These are phyloP conservation scores for Coboldia fuscipes DNA, from an alignment of 1,140 invertebrate genomes.

Conservation along the genomic window DNA sequence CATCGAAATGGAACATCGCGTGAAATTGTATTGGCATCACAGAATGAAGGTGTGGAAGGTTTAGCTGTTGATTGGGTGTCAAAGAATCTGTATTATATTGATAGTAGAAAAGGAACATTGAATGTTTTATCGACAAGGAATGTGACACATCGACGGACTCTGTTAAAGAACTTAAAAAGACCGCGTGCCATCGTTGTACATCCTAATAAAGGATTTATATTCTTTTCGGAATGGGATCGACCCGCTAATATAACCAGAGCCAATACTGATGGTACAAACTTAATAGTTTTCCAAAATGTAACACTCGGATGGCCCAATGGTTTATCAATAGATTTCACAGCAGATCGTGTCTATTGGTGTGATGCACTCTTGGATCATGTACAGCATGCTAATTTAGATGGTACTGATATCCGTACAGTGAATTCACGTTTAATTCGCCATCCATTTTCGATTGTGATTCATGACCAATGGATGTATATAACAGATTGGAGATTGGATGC, in stretches of 20 bases:
- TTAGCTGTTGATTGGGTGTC: conserved; percentile 93
- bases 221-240: conserved; percentile 91
- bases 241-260: conserved; percentile 88
- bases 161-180: conserved; percentile 73
- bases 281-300: conserved; percentile 76
- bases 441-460: conserved; percentile 91
- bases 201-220: conserved; percentile 81
- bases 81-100: conserved; percentile 95
- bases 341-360: conserved; percentile 83
- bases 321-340: conserved; percentile 72
- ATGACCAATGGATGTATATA: conserved; percentile 87
- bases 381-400: conserved; percentile 86
- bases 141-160: conserved; percentile 58
- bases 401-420: conserved; percentile 77
- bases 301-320: conserved; percentile 94
- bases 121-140: conserved; percentile 81
- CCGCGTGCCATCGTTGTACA: conserved; percentile 91
- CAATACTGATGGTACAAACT: conserved; percentile 65
- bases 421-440: conserved; percentile 75
- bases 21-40: conserved; percentile 83
- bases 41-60: conserved; percentile 94
- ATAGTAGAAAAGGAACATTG: conserved; percentile 84
- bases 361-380: conserved; percentile 89
- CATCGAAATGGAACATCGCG: conserved; percentile 70
- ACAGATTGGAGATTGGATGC: conserved; percentile 94